Evolutionary conservation across 2,888 invertebrate species (phyloP), one percentile per base, ranked within the genome.

Genomic region (Protophormia terraenovae): DNA sequence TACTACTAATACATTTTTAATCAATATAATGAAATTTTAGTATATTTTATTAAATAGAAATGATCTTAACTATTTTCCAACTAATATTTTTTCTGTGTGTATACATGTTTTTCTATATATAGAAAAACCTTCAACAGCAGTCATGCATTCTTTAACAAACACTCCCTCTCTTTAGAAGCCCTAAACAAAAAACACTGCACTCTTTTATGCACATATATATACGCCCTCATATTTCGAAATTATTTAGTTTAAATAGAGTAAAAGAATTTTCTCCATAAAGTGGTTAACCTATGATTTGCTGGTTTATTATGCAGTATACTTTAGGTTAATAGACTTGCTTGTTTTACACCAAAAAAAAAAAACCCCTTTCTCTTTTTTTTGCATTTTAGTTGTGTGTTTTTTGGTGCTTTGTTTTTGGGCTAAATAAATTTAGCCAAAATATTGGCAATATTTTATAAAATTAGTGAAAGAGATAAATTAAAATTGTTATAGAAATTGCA

Each of bases 211-310:
- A 55, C 45, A 45, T 5, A 64, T 3, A 38, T 16, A 66, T 38
- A 66, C 50, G 32, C 22, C 8, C 24, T n/a, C 50, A 76, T 64
- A 75, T 62, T 72, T 19, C 38, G 16, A 80, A 69, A 47, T 62
- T 45, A 14, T 27, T 12, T 60, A 47, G 58, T 73, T 83, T 83
- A 27, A 45, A 27, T 66, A 22, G n/a, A 66, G 41, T 55, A 79
- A 62, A 64, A 45, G 50, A 32, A 80, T 77, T 55, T 50, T 47
- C 32, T 58, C 60, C 45, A 77, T 67, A 72, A 71, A 67, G 81
- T 69, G 84, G 77, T 85, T 81, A 77, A 81, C 84, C 81, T 73
- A 58, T 81, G 77, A 84, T 73, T 73, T 81, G 60, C 71, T 81
- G 72, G 45, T 81, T 69, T 84, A 84, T 84, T 77, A 67, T 77